Conservation (phyloP, 1,140 invertebrate species). For the Macrobrachium rosenbergii region DNA sequence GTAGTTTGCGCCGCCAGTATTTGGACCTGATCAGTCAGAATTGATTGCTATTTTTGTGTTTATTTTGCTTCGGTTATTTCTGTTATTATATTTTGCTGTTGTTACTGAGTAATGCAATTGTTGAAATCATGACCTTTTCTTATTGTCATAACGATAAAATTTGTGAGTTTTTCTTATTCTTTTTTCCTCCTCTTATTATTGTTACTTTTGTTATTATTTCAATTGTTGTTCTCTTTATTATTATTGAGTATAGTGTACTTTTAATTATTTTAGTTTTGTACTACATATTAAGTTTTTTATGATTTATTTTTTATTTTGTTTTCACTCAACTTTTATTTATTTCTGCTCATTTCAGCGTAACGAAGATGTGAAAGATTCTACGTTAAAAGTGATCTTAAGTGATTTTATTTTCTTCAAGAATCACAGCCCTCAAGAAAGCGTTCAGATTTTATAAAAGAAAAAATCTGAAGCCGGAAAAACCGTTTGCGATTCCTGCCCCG, state of each 20-base stretch:
- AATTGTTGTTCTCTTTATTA: neutral
- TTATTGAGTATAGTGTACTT: neutral
- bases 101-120: neutral
- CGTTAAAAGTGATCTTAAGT: too few relatives aligned
- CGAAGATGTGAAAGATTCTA: too few relatives aligned
- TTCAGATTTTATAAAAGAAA: too few relatives aligned
- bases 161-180: neutral
- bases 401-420: too few relatives aligned
- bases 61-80: too few relatives aligned
- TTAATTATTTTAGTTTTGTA: neutral
- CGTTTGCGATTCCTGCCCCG: too few relatives aligned
- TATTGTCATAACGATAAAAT: neutral
- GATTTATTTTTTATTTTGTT: slow-evolving; percentile 11
- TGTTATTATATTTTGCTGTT: neutral
- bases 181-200: neutral
- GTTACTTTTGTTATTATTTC: neutral
- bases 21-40: too few relatives aligned
- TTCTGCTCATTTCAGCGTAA: neutral
- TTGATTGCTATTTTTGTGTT: too few relatives aligned
- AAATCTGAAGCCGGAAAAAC: too few relatives aligned
- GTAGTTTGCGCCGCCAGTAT: too few relatives aligned
- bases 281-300: neutral
- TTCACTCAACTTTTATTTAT: neutral
- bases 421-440: too few relatives aligned
- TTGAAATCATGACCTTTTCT: neutral